These are phyloP conservation scores for Archivesica marissinica DNA, from an alignment of 1,140 invertebrate species.

Conservation along the genomic window DNA sequence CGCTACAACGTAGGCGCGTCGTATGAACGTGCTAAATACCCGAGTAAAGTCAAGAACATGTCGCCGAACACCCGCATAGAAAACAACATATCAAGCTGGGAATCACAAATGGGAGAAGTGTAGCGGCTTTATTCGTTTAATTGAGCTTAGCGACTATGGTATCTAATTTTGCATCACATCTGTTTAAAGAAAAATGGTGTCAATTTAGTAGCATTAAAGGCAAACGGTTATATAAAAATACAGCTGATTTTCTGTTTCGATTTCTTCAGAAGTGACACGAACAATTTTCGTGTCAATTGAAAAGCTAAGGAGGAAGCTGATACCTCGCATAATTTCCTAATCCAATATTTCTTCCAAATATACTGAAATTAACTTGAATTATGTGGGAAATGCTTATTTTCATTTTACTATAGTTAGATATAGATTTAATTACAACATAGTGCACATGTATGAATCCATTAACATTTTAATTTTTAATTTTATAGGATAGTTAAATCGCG, in stretches of 20 bases:
- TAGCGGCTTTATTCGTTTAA: background rate
- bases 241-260: slow-evolving; percentile 10
- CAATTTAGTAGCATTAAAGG: background rate
- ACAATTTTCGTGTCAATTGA: slow-evolving; percentile 51
- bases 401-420: too few species aligned
- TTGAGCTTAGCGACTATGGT: background rate
- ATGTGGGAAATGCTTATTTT: too few species aligned
- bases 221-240: background rate
- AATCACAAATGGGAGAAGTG: slow-evolving; percentile 18
- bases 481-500: too few species aligned
- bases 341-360: too few species aligned
- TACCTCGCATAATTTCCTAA: too few species aligned
- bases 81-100: slow-evolving; percentile 31
- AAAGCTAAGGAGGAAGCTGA: background rate
- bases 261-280: background rate
- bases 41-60: background rate
- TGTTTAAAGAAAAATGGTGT: slow-evolving; percentile 37
- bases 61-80: slow-evolving; percentile 32
- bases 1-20: background rate
- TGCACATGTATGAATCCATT: too few species aligned
- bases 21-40: slow-evolving; percentile 30
- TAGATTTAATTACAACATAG: too few species aligned
- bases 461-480: too few species aligned
- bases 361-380: too few species aligned
- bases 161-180: slow-evolving; percentile 48